Evolutionary conservation across 2,797 vertebrate genomes (phyloP).

Genomic region (Tokudaia tokunoshimensis): DNA sequence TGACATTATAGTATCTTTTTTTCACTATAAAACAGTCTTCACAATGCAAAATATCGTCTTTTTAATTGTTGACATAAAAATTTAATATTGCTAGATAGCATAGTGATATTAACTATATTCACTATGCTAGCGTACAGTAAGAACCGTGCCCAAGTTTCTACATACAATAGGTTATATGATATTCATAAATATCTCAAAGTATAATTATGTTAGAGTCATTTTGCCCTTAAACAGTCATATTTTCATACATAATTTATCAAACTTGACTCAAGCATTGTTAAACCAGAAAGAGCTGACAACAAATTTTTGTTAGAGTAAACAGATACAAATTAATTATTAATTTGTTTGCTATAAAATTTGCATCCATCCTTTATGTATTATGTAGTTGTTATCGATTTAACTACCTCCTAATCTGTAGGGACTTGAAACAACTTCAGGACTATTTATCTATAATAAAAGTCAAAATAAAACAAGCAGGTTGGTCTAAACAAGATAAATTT

Average conservation of each 20-base stretch:
- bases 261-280: conserved; percentile 78
- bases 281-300: conserved; percentile 85
- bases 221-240: conserved; percentile 57
- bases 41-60: conserved; percentile 48
- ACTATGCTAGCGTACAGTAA: neutral
- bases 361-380: conserved; percentile 86
- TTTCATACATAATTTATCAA: conserved; percentile 68
- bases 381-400: conserved; percentile 86
- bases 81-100: conserved; percentile 31
- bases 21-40: conserved; percentile 30
- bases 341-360: conserved; percentile 85
- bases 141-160: neutral
- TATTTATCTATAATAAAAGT: conserved; percentile 74
- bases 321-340: conserved; percentile 87
- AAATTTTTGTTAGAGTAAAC: conserved; percentile 85
- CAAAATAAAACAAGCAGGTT: conserved; percentile 77
- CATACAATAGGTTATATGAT: neutral
- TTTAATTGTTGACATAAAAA: conserved; percentile 71
- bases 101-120: neutral
- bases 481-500: conserved; percentile 56
- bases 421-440: conserved; percentile 69
- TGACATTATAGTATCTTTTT: conserved; percentile 52
- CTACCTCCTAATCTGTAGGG: conserved; percentile 74
- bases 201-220: conserved; percentile 56
- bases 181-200: conserved; percentile 50